Percentiles rank a stretch among this genome's conserved stretches.
Conservation (phyloP, 2,888 invertebrate species). For the Rhopalosiphum nymphaeae region DNA sequence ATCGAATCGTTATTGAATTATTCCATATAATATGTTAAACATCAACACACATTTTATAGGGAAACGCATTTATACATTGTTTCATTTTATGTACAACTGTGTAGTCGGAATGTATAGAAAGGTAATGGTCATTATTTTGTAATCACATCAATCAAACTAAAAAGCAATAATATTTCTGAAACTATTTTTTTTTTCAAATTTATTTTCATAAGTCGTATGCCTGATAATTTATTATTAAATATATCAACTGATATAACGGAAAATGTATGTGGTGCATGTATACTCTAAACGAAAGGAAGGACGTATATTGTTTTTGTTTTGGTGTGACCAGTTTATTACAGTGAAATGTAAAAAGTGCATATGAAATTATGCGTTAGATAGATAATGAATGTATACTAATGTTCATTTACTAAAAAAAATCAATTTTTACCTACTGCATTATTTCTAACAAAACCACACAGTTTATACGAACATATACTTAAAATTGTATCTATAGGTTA, state of each 20-base stretch:
- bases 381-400: background rate
- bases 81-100: background rate
- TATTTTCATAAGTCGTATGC: background rate
- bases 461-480: background rate
- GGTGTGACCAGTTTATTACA: background rate
- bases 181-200: background rate
- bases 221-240: background rate
- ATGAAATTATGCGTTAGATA: background rate
- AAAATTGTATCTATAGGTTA: background rate
- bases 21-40: background rate
- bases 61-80: too few relatives aligned
- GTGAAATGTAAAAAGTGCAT: background rate
- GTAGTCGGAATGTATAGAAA: background rate
- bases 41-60: background rate
- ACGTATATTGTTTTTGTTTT: background rate
- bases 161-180: background rate
- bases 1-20: background rate
- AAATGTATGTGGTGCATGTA: background rate
- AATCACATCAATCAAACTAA: background rate
- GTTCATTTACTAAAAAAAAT: background rate
- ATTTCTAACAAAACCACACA: background rate
- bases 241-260: background rate
- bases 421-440: background rate
- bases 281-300: background rate
- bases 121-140: background rate